Evolutionary conservation across 2,797 vertebrate species (phyloP).

Genomic region (Loriculus beryllinus): DNA sequence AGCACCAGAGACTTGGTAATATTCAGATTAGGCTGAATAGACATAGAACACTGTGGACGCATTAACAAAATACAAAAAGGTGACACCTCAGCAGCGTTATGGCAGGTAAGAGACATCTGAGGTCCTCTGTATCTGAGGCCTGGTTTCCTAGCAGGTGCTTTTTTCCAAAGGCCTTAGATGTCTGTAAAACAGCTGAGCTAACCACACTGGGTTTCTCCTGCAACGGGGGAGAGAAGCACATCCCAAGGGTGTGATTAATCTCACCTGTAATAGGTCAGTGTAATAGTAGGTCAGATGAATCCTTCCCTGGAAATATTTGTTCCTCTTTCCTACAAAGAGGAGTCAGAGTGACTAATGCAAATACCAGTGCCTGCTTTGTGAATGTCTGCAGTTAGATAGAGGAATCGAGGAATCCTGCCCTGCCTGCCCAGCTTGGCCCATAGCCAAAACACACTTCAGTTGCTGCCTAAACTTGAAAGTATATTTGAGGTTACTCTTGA

Average conservation of each 20-base stretch:
- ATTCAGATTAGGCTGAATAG: not conserved
- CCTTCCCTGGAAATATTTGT: not conserved
- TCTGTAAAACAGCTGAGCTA: not conserved
- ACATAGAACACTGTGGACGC: not conserved
- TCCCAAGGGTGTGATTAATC: not conserved
- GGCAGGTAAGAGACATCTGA: not conserved
- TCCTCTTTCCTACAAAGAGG: not conserved
- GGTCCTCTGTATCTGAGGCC: accelerated
- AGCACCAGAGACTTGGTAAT: not conserved
- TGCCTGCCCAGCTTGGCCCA: not conserved
- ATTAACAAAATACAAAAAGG: not conserved
- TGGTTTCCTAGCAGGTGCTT: not conserved
- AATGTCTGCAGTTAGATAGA: not conserved
- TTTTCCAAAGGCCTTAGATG: not conserved
- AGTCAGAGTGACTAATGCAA: not conserved
- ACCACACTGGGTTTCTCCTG: not conserved
- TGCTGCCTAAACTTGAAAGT: not conserved
- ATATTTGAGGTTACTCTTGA: not conserved
- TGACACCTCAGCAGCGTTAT: not conserved
- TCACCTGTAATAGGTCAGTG: not conserved
- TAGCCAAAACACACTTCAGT: not conserved
- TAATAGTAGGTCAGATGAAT: constrained; percentile 26
- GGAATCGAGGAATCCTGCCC: not conserved
- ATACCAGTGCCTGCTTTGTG: not conserved
- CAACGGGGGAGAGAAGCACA: not conserved